Evolutionary conservation across 2,888 invertebrate species (phyloP), one percentile per base, ranked within the genome.

Genomic region (Stenoptilia bipunctidactyla): DNA sequence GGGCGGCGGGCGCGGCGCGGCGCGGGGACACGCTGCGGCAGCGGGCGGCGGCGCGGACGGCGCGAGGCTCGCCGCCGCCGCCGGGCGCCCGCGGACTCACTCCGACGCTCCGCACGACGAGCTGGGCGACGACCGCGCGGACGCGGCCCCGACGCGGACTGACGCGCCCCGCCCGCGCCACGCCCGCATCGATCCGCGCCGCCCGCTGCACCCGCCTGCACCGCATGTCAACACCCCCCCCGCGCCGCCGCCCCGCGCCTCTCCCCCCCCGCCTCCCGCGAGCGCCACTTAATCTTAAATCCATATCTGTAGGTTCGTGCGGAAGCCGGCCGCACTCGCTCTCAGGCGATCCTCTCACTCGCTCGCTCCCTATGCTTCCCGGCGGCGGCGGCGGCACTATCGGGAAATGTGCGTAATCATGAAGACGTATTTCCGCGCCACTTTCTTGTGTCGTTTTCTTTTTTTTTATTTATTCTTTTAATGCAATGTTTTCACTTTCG

Each of bases 41-140:
- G 63, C 57, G 90, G 88, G 56, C 88, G 88, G 62, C 85, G 60
- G 68, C 63, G 70, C 73, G 71, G 68, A 67, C 70, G 75, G 77
- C 75, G 74, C 74, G 79, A 71, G 77, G 77, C 75, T 75, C 76
- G 77, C 75, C 76, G 76, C 77, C 77, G 75, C 76, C 76, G 74
- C 74, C 70, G 67, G 69, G 67, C 70, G 69, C 75, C 61, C 70
- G 72, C 66, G 74, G 65, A 69, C 66, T 70, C 76, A 76, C 76
- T 73, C 76, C 74, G 76, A 68, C 66, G 69, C 67, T 67, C 69
- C 77, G 75, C 73, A 74, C 64, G 61, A 61, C 68, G 63, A 64
- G 62, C 66, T 72, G 58, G 61, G 70, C 75, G 73, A 76, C 76
- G 76, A 76, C 76, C 77, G 76, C 76, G 77, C 76, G 77, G 63